Conservation (phyloP, 2,797 vertebrate genomes). For the Brotula barbata region DNA sequence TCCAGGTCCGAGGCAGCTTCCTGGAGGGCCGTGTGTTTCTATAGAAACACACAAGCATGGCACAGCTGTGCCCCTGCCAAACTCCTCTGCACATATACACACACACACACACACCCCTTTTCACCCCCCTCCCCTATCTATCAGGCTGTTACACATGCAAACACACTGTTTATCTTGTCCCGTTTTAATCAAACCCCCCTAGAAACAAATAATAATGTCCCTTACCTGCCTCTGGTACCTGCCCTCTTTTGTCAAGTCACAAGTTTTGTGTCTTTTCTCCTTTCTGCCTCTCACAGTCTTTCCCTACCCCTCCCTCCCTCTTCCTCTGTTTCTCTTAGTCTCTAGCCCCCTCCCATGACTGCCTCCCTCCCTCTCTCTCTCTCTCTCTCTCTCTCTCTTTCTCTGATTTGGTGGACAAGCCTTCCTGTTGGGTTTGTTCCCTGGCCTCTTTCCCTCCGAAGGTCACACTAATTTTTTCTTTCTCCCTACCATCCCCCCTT, state of each 20-base stretch:
- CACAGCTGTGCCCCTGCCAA: conserved; percentile 44
- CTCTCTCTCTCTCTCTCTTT: conserved; percentile 26
- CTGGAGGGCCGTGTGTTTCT: conserved; percentile 58
- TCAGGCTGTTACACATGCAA: conserved; percentile 21
- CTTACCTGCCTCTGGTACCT: conserved; percentile 83
- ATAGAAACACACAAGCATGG: conserved; percentile 68
- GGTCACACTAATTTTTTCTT: conserved; percentile 63
- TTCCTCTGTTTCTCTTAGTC: conserved; percentile 13
- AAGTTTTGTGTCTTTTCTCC: conserved; percentile 68
- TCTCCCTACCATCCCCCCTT: conserved; percentile 27
- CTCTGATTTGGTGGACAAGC: conserved; percentile 48
- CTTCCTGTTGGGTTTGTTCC: conserved; percentile 57
- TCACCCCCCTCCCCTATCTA: conserved; percentile 8
- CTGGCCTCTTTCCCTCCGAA: conserved; percentile 58
- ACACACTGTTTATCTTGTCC: conserved; percentile 22
- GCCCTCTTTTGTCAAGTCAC: conserved; percentile 75
- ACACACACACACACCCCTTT: background rate
- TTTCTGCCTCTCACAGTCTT: conserved; percentile 60
- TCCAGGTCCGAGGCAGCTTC: conserved; percentile 7
- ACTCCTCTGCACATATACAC: conserved; percentile 15
- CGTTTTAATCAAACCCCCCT: conserved; percentile 3
- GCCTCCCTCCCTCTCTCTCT: conserved; percentile 25
- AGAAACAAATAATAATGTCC: conserved; percentile 48
- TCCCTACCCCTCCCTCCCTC: conserved; percentile 48
- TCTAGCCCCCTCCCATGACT: conserved; percentile 9